phyloP scores from a whole-genome alignment of 2,888 invertebrate species.

The Drosophila melanosoma region DNA sequence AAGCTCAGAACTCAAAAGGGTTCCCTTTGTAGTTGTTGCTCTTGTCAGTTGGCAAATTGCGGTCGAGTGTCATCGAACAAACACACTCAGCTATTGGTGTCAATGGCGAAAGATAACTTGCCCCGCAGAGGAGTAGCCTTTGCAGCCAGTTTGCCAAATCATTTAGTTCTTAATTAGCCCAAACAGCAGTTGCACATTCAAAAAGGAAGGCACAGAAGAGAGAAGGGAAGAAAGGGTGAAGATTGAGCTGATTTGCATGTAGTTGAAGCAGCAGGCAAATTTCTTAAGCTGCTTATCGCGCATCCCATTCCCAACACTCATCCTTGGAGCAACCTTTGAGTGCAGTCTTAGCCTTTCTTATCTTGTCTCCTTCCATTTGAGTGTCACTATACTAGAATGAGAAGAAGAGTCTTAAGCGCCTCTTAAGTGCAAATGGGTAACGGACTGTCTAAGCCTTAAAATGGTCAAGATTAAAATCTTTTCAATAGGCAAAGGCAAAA shows the following conservation, averaged over 20 bases:
- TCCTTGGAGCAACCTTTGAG: conserved; percentile 30
- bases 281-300: conserved; percentile 45
- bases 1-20: conserved; percentile 25
- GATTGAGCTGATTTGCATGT: conserved; percentile 54
- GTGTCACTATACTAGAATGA: conserved; percentile 18
- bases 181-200: conserved; percentile 25
- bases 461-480: conserved; percentile 9
- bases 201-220: background rate
- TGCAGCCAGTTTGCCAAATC: conserved; percentile 62
- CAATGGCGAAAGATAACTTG: conserved; percentile 41
- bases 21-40: conserved; percentile 31
- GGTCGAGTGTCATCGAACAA: conserved; percentile 70
- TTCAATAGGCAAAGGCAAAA: background rate
- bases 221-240: background rate
- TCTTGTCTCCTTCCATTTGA: conserved; percentile 40
- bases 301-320: background rate
- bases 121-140: conserved; percentile 23
- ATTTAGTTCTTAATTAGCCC: conserved; percentile 65
- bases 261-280: conserved; percentile 22
- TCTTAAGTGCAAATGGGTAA: conserved; percentile 24
- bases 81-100: conserved; percentile 32
- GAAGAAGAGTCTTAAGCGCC: conserved; percentile 17
- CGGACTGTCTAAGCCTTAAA: conserved; percentile 18
- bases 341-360: conserved; percentile 42
- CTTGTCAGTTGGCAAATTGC: conserved; percentile 58